phyloP scores from a whole-genome alignment of 2,797 vertebrate species.

The Helarctos malayanus region DNA sequence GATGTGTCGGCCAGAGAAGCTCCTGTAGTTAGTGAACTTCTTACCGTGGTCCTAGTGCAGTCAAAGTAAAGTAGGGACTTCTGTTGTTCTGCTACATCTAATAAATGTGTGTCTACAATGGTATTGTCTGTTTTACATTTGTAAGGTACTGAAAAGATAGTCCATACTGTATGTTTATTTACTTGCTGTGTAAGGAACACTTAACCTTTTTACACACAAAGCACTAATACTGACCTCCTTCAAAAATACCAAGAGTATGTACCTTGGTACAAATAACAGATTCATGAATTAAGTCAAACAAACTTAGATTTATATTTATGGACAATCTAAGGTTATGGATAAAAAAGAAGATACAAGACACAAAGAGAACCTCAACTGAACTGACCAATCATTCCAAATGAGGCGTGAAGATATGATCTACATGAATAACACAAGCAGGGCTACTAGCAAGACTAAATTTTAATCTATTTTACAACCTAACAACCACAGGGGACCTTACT shows the following conservation, averaged over 20 bases:
- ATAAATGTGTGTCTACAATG: not conserved
- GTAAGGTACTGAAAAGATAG: not conserved
- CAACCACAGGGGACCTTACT: not conserved
- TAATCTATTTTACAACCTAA: not conserved
- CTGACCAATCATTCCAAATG: not conserved
- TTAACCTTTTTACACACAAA: conserved; percentile 8
- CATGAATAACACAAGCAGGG: not conserved
- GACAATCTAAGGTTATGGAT: not conserved
- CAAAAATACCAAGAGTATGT: conserved; percentile 15
- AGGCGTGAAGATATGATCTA: not conserved
- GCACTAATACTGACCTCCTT: conserved; percentile 15
- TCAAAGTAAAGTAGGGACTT: not conserved
- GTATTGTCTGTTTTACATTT: not conserved
- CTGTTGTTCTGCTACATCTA: not conserved
- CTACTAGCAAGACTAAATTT: conserved; percentile 8
- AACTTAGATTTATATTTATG: not conserved
- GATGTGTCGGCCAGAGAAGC: not conserved
- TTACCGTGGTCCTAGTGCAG: not conserved
- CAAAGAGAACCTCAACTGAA: not conserved
- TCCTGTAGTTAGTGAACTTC: not conserved
- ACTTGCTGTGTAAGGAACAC: not conserved
- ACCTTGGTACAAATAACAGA: not conserved
- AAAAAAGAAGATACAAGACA: not conserved
- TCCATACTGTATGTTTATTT: not conserved
- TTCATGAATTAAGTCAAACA: not conserved